Conservation (phyloP, 2,113 vertebrate genomes). For the Sinocyclocheilus grahami region DNA sequence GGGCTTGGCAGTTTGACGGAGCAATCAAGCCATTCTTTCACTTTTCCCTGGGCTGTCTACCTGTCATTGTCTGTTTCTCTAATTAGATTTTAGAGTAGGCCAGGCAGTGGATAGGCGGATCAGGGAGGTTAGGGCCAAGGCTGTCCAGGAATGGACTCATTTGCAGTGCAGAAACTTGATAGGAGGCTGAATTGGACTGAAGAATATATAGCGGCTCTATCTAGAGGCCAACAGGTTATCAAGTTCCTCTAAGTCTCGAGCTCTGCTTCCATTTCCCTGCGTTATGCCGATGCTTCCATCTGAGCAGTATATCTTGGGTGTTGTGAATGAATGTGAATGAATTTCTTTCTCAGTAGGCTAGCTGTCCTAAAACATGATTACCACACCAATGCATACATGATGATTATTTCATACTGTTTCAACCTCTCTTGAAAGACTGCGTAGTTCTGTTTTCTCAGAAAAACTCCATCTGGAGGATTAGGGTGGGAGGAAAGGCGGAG, state of each 20-base stretch:
- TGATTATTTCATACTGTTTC: neutral
- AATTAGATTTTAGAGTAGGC: slow-evolving; percentile 67
- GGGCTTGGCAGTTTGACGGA: neutral
- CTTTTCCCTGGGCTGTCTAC: slow-evolving; percentile 14
- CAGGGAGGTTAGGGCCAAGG: slow-evolving; percentile 11
- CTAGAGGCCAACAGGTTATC: slow-evolving; percentile 29
- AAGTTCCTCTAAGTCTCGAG: neutral
- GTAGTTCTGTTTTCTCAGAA: slow-evolving; percentile 7
- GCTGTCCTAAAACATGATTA: neutral
- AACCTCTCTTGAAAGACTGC: neutral
- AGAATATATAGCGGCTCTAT: slow-evolving; percentile 10
- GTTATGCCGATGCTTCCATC: neutral
- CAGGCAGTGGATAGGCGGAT: slow-evolving; percentile 29
- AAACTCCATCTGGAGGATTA: slow-evolving; percentile 63
- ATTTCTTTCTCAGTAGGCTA: neutral
- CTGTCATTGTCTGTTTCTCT: slow-evolving; percentile 54
- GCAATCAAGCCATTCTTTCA: neutral
- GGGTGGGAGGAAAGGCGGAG: neutral
- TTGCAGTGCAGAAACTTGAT: slow-evolving; percentile 27
- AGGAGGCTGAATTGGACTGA: neutral
- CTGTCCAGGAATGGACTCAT: slow-evolving; percentile 39
- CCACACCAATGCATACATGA: neutral
- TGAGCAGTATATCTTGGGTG: neutral
- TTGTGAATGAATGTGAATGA: slow-evolving; percentile 1
- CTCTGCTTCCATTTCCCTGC: slow-evolving; percentile 25